phyloP scores from a whole-genome alignment of 2,888 invertebrate species.

The Gastrophysa polygoni region DNA sequence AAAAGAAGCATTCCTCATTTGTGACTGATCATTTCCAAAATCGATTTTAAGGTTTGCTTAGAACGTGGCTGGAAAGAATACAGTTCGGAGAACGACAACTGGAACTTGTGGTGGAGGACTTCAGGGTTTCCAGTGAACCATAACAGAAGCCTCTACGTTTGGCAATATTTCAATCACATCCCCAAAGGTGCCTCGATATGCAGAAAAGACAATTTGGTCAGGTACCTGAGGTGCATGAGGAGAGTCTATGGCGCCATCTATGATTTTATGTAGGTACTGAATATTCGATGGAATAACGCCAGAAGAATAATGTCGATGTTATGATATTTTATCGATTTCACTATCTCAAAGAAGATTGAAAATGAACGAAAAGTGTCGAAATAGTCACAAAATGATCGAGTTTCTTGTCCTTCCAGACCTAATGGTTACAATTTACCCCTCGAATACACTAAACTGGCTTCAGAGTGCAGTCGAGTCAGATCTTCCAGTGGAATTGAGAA shows the following conservation, averaged over 20 bases:
- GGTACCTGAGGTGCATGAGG: constrained; percentile 80
- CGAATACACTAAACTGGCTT: constrained; percentile 83
- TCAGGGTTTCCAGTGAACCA: constrained; percentile 72
- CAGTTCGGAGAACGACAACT: constrained; percentile 69
- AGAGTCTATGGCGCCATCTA: constrained; percentile 81
- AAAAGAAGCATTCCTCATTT: no score
- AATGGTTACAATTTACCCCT: constrained; percentile 80
- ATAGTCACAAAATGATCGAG: no score
- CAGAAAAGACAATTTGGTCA: constrained; percentile 79
- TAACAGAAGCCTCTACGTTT: constrained; percentile 70
- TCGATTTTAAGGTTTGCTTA: constrained; percentile 66
- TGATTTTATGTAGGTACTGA: constrained; percentile 77
- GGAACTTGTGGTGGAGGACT: constrained; percentile 88
- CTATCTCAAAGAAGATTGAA: no score
- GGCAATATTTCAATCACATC: constrained; percentile 86
- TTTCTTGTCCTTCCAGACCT: constrained; percentile 63
- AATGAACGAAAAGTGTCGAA: no score
- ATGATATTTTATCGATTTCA: no score
- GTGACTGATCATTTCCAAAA: no score
- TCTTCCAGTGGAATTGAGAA: constrained; percentile 55
- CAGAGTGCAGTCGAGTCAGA: constrained; percentile 70
- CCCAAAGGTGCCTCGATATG: constrained; percentile 85
- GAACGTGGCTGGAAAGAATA: constrained; percentile 84
- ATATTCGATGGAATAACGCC: no score
- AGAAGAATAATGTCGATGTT: no score